Percentiles rank a stretch among this genome's conserved stretches.
phyloP scores from a whole-genome alignment of 2,797 vertebrate species.

The Corythornis leucogaster region DNA sequence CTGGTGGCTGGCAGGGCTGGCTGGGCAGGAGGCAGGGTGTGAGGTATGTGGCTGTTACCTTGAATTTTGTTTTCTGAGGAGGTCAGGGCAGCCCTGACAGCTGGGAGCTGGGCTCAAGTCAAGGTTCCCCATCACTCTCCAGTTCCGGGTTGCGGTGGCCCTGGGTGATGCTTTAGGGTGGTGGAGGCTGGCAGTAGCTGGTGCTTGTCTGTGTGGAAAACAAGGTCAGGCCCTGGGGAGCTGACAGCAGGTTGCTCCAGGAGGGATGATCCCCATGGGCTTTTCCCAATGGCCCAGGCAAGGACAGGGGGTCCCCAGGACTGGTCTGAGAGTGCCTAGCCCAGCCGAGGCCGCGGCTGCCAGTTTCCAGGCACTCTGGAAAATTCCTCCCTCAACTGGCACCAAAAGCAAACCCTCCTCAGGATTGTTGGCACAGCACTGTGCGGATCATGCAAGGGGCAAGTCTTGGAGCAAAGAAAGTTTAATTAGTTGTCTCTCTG shows the following conservation, averaged over 20 bases:
- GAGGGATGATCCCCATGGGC: fast-evolving
- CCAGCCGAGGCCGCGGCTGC: neutral
- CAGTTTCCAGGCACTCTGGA: fast-evolving
- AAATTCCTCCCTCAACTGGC: neutral
- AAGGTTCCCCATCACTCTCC: fast-evolving
- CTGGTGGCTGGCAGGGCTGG: no score
- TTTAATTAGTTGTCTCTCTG: neutral
- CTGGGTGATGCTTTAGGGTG: fast-evolving
- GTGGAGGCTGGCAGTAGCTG: fast-evolving
- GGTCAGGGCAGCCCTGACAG: fast-evolving
- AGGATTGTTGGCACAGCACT: fast-evolving
- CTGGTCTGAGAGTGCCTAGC: fast-evolving
- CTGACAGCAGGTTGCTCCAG: fast-evolving
- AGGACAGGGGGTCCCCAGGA: fast-evolving
- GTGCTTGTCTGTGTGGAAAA: fast-evolving
- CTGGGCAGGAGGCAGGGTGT: no score
- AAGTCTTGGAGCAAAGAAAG: fast-evolving
- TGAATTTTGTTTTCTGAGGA: fast-evolving
- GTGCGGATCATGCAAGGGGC: fast-evolving
- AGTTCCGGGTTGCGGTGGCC: fast-evolving
- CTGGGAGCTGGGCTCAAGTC: neutral
- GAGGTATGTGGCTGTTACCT: no score
- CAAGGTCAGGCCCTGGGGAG: fast-evolving
- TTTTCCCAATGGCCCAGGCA: fast-evolving
- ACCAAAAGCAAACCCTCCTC: neutral